Evolutionary conservation across 2,113 vertebrate genomes (phyloP), one percentile per base, ranked within the genome.

Genomic region (Scalopus aquaticus): DNA sequence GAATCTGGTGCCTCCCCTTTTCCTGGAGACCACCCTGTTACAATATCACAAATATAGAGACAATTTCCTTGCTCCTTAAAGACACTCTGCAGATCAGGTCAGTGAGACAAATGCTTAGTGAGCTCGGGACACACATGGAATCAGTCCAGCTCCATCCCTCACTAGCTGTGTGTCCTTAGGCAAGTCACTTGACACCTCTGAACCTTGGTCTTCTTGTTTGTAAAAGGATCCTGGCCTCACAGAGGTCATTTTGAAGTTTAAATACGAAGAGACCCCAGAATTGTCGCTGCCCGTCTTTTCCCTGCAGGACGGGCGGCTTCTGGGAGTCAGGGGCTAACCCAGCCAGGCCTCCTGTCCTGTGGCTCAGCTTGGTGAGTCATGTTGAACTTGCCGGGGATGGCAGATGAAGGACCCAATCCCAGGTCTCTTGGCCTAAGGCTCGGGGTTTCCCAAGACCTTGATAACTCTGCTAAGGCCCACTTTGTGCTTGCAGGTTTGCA

Each of bases 401-500:
- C 49, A 8, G 19, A 26, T 44, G 37, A 64, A 51, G 64, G 32
- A 17, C 10, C 51, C 60, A 16, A 2, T 9, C 58, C 92, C 74
- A 28, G 42, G 86, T 95, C 92, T 95, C 46, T 46, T 20, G 24
- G 42, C 60, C 78, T 12, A 20, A 24, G 96, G 96, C 91, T 91
- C 95, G 69, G 46, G n/a, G 76, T 69, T 90, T 87, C 92, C 19
- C 62, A 86, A 69, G 96, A 91, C 97, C 93, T 62, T 15, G 70
- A 84, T 92, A 92, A 90, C 91, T 94, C 96, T 78, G 81, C 86
- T 86, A 81, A 93, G 91, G 96, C 91, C 94, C 96, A 87, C 86
- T 74, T 65, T 77, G 81, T 80, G 94, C 67, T 24, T 58, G 7
- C 72, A 89, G 76, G 44, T 46, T 77, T 67, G 90, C 83, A 97